Evolutionary conservation across 2,797 vertebrate species (phyloP).

Genomic region (Phalanger gymnotis): DNA sequence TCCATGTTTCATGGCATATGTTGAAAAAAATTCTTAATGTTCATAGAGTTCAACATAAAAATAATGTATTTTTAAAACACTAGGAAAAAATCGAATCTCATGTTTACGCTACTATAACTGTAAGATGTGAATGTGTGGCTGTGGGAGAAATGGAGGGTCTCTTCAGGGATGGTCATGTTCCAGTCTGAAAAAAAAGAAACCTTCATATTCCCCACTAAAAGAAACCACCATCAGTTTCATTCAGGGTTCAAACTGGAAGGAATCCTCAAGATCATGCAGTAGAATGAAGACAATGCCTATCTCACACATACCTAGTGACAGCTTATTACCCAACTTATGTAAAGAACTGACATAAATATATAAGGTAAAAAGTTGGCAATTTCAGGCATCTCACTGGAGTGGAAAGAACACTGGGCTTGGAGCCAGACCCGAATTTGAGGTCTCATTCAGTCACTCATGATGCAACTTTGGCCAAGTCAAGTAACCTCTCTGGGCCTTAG

Average conservation of each 20-base stretch:
- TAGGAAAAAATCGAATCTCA: not conserved
- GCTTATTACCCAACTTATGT: slow-evolving; percentile 7
- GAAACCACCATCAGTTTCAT: not conserved
- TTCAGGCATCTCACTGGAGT: too few species aligned
- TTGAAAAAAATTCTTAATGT: too few species aligned
- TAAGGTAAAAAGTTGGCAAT: not conserved
- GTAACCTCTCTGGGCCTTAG: too few species aligned
- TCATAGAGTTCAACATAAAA: not conserved
- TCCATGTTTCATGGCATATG: not conserved
- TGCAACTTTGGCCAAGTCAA: too few species aligned
- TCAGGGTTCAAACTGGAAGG: not conserved
- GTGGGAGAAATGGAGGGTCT: not conserved
- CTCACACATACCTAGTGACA: not conserved
- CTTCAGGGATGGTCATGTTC: not conserved
- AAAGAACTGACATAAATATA: not conserved
- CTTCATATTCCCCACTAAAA: not conserved
- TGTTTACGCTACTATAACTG: not conserved
- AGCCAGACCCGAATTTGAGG: too few species aligned
- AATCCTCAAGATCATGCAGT: slow-evolving; percentile 30
- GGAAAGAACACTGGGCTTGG: too few species aligned
- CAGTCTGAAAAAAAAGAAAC: slow-evolving; percentile 6
- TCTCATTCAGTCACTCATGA: too few species aligned
- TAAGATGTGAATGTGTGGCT: not conserved
- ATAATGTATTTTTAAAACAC: slow-evolving; percentile 29
- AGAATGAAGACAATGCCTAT: slow-evolving; percentile 20